Conservation (phyloP, 2,113 vertebrate species). For the Nicator chloris region DNA sequence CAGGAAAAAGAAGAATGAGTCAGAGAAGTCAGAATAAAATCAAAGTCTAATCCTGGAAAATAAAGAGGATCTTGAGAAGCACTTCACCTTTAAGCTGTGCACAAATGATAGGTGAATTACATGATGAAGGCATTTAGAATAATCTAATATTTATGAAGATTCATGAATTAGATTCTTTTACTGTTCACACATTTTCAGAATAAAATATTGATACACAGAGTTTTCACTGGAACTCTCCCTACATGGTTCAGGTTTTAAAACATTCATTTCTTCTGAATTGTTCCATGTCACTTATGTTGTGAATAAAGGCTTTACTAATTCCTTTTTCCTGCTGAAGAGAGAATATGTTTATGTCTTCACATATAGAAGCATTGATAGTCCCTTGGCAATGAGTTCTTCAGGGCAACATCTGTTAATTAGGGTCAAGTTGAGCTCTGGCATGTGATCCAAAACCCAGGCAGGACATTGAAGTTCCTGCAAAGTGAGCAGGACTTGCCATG, state of each 20-base stretch:
- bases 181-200: neutral
- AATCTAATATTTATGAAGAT: slow-evolving; percentile 48
- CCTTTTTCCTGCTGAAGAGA: neutral
- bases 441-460: neutral
- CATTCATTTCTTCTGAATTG: neutral
- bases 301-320: neutral
- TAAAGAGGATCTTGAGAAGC: slow-evolving; percentile 3
- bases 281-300: neutral
- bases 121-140: neutral
- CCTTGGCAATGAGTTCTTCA: neutral
- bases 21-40: neutral
- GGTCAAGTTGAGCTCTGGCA: neutral
- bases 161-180: neutral
- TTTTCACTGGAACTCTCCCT: neutral
- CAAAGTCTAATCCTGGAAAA: neutral
- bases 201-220: slow-evolving; percentile 21
- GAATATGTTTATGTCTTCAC: neutral
- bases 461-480: neutral
- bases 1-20: neutral
- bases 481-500: neutral
- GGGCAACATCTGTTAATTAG: neutral
- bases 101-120: neutral
- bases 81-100: neutral
- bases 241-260: neutral
- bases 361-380: neutral